A percentile compares a stretch with the other conserved stretches of the same genome.
phyloP scores from a whole-genome alignment of 2,888 invertebrate species.

The Tiphia femorata region DNA sequence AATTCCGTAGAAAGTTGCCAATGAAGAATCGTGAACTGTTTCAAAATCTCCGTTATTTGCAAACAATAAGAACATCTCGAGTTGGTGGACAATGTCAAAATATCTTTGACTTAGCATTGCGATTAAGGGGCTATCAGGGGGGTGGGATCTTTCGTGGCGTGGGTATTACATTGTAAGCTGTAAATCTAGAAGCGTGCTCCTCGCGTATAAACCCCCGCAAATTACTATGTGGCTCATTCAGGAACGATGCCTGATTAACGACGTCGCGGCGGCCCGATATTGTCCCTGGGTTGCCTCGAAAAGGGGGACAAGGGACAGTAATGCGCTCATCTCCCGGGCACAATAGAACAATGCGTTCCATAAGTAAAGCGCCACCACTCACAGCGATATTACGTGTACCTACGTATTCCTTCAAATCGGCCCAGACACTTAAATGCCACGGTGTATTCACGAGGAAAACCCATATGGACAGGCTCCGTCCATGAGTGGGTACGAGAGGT shows the following conservation, averaged over 20 bases:
- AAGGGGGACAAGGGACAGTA: constrained; percentile 55
- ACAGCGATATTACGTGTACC: constrained; percentile 39
- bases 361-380: constrained; percentile 53
- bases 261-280: constrained; percentile 45
- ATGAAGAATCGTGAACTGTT: too few relatives aligned
- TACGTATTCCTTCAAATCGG: constrained; percentile 7
- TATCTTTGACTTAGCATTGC: too few relatives aligned
- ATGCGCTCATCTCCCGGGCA: constrained; percentile 52
- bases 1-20: too few relatives aligned
- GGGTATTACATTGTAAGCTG: too few relatives aligned
- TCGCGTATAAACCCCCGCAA: constrained; percentile 44
- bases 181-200: constrained; percentile 36
- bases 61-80: too few relatives aligned
- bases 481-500: neutral
- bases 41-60: too few relatives aligned
- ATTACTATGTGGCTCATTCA: constrained; percentile 50
- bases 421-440: constrained; percentile 24
- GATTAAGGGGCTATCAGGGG: too few relatives aligned
- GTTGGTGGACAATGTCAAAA: too few relatives aligned
- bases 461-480: neutral
- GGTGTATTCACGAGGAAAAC: constrained; percentile 19
- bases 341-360: constrained; percentile 55
- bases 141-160: too few relatives aligned
- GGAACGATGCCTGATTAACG: constrained; percentile 54
- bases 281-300: constrained; percentile 51